Evolutionary conservation across 23 tunicate genomes (phyloP).

Genomic region (Aplidium turbinatum): DNA sequence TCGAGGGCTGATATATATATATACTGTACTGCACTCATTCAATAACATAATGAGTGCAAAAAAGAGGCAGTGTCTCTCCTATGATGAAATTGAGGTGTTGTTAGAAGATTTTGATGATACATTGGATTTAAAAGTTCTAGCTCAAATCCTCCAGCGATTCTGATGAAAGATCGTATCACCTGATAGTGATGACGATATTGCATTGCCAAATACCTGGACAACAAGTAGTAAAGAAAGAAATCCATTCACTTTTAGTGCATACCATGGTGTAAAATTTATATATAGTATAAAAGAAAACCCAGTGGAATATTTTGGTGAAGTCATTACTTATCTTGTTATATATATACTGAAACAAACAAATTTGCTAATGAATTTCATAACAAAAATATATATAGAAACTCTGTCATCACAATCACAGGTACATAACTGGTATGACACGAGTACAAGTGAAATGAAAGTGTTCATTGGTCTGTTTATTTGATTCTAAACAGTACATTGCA

Average conservation of each 20-base stretch:
- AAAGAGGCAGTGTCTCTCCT: too few species aligned
- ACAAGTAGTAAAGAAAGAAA: neutral
- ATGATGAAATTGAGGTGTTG: neutral
- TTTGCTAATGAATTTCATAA: neutral
- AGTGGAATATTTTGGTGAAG: neutral
- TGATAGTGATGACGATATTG: neutral
- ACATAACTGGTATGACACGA: too few species aligned
- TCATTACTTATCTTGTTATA: conserved; percentile 1
- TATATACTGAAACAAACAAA: neutral
- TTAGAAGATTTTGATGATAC: neutral
- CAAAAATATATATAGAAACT: neutral
- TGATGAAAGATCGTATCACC: neutral
- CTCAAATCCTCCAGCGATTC: neutral
- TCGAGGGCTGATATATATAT: too few species aligned
- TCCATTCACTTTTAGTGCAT: neutral
- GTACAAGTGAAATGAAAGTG: neutral
- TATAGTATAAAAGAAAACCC: neutral
- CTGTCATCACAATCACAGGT: neutral
- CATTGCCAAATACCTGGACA: neutral
- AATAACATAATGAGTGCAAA: too few species aligned
- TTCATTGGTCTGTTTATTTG: neutral
- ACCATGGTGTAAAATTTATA: neutral
- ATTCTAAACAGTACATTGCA: too few species aligned
- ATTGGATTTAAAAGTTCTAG: neutral
- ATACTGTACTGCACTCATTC: too few species aligned